A percentile compares a stretch with the other conserved stretches of the same genome.
Conservation (phyloP, 2,888 invertebrate species). For the Eilema sororculum region DNA sequence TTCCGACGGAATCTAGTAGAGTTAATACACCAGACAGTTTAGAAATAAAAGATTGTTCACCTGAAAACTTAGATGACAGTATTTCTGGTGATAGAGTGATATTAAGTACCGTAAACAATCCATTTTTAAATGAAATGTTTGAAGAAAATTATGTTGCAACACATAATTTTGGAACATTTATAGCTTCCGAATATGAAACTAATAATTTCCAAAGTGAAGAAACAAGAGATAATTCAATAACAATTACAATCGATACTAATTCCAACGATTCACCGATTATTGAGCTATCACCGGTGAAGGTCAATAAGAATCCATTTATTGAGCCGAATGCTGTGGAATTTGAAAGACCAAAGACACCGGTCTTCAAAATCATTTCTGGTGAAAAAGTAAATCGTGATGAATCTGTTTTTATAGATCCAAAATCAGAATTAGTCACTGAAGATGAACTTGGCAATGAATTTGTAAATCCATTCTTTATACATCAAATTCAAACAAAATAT, state of each 20-base stretch:
- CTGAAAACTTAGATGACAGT: conserved; percentile 61
- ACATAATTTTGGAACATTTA: conserved; percentile 70
- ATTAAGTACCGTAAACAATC: conserved; percentile 65
- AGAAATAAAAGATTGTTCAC: conserved; percentile 54
- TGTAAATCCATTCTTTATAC: conserved; percentile 75
- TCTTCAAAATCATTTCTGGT: conserved; percentile 77
- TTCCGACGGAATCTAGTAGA: conserved; percentile 35
- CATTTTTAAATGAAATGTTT: conserved; percentile 68
- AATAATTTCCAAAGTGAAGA: conserved; percentile 78
- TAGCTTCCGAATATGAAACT: conserved; percentile 75
- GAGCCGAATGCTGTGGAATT: conserved; percentile 55
- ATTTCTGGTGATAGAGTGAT: conserved; percentile 58
- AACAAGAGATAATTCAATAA: conserved; percentile 62
- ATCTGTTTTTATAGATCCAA: conserved; percentile 64
- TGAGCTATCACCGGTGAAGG: conserved; percentile 38
- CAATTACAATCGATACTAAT: conserved; percentile 65
- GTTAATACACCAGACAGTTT: conserved; percentile 55
- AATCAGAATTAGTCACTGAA: conserved; percentile 54
- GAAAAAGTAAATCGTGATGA: conserved; percentile 64
- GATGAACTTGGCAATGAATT: conserved; percentile 70
- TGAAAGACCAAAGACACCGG: conserved; percentile 76
- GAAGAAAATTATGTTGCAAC: conserved; percentile 66
- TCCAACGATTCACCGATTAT: conserved; percentile 40
- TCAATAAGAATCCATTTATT: conserved; percentile 67
- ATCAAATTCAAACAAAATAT: conserved; percentile 61